phyloP scores from a whole-genome alignment of 2,888 invertebrate genomes.

The Stenodema calcarata region DNA sequence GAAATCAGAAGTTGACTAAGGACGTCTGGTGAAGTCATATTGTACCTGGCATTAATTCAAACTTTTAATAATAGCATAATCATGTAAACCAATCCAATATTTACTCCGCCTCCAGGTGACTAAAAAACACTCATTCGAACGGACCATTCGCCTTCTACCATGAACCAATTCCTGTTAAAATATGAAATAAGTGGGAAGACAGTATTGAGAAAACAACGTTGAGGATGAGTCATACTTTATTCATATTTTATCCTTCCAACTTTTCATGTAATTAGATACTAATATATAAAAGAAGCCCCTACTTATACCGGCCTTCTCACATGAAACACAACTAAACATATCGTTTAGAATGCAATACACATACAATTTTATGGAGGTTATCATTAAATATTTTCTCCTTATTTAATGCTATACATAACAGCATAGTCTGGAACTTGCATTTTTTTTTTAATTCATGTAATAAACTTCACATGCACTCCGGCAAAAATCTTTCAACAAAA shows the following conservation, averaged over 20 bases:
- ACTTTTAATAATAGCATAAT: too few species aligned
- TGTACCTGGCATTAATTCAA: too few species aligned
- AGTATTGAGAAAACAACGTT: neutral
- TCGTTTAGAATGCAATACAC: slow-evolving; percentile 53
- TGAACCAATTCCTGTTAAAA: too few species aligned
- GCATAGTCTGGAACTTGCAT: slow-evolving; percentile 46
- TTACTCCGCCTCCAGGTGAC: too few species aligned
- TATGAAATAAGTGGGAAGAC: neutral
- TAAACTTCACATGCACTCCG: slow-evolving; percentile 52
- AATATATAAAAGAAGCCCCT: slow-evolving; percentile 56
- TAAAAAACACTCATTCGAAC: too few species aligned
- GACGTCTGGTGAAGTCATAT: too few species aligned
- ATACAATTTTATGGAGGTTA: slow-evolving; percentile 46
- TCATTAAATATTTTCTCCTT: slow-evolving; percentile 42
- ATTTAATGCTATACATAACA: slow-evolving; percentile 44
- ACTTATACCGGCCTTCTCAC: slow-evolving; percentile 52
- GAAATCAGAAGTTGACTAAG: too few species aligned
- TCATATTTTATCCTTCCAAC: slow-evolving; percentile 51
- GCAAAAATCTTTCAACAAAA: slow-evolving; percentile 53
- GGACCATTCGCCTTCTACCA: too few species aligned
- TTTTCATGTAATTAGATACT: slow-evolving; percentile 48
- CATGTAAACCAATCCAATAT: too few species aligned
- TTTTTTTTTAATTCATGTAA: slow-evolving; percentile 35
- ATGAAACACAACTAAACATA: slow-evolving; percentile 53
- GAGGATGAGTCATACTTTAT: slow-evolving; percentile 33